Base-by-base conservation (phyloP, 2,888 invertebrate species). In the Uloborus plumipes region DNA sequence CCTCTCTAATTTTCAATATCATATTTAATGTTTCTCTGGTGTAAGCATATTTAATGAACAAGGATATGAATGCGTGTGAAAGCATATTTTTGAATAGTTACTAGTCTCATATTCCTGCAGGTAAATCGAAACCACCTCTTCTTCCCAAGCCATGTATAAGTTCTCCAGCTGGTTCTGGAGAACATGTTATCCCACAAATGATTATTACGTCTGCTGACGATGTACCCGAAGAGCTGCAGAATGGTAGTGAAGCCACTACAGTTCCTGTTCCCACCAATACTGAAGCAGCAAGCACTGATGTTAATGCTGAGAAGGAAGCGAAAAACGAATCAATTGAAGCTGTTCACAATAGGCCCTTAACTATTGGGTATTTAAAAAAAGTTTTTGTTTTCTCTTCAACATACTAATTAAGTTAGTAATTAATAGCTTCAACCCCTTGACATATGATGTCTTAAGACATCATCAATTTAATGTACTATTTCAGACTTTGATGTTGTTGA, bases 171-270 rank as follows among this genome's bases (percentile, higher is more conserved):
- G 18, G 20, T 20, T n/a, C 39, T 22, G 26, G 31, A 49, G 80
- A 80, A 6, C 67, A 74, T 74, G 66, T 73, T 69, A 80, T 80
- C 18, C 80, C 80, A 49, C 73, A 80, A 39, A 80, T 80, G 80
- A 58, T 80, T 18, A 62, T 80, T 47, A 80, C 80, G n/a, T 74
- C 73, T 62, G 62, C 69, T 61, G 77, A 77, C 53, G 73, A 74
- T 50, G 65, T 50, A 39, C n/a, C 50, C 13, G 64, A 62, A 58
- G n/a, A 50, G 18, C 18, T 20, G n/a, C 47, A 61, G 47, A 62
- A n/a, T 61, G 26, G 20, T 18, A 47, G 53, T 22, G 64, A 80
- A 69, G 26, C 53, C 18, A 47, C 62, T 4, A 20, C 66, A 39
- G 55, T 58, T n/a, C 53, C 67, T 22, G 47, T 62, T 62, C 31